Percentiles rank a stretch among this genome's conserved stretches.
These are phyloP conservation scores for Metopolophium dirhodum DNA, from an alignment of 1,140 invertebrate genomes.

Conservation along the genomic window DNA sequence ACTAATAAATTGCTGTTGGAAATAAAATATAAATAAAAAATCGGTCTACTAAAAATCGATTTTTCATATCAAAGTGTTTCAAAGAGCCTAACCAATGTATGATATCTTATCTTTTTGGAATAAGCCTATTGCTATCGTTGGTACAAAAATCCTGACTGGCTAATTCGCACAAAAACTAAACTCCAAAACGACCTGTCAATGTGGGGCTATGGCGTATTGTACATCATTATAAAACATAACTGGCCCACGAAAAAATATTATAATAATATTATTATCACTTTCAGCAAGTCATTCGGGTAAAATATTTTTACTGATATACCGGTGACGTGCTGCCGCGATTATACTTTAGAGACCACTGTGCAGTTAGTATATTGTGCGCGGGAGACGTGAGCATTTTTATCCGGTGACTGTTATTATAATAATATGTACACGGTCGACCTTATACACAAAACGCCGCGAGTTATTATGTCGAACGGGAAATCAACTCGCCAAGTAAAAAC, in stretches of 20 bases:
- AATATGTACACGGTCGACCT: not conserved
- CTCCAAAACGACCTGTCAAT: not conserved
- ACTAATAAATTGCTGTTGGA: too few species aligned
- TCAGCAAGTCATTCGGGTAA: not conserved
- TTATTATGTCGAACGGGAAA: not conserved
- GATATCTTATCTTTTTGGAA: too few species aligned
- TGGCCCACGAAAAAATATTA: not conserved
- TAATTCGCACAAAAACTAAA: not conserved
- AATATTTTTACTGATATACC: not conserved
- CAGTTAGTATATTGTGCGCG: not conserved
- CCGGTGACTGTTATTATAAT: not conserved
- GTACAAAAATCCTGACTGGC: too few species aligned
- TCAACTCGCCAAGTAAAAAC: not conserved
- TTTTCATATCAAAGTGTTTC: too few species aligned
- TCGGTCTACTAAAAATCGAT: too few species aligned
- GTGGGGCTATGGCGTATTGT: too few species aligned
- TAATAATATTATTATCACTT: not conserved
- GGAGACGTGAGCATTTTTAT: not conserved
- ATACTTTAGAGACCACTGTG: not conserved
- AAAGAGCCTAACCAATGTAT: too few species aligned
- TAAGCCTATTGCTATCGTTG: too few species aligned
- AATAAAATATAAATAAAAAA: too few species aligned
- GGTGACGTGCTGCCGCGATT: too few species aligned
- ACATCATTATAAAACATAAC: not conserved
- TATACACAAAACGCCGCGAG: not conserved